These are phyloP conservation scores for Hydropsyche betteni DNA, from an alignment of 2,888 invertebrate species.

Conservation along the genomic window DNA sequence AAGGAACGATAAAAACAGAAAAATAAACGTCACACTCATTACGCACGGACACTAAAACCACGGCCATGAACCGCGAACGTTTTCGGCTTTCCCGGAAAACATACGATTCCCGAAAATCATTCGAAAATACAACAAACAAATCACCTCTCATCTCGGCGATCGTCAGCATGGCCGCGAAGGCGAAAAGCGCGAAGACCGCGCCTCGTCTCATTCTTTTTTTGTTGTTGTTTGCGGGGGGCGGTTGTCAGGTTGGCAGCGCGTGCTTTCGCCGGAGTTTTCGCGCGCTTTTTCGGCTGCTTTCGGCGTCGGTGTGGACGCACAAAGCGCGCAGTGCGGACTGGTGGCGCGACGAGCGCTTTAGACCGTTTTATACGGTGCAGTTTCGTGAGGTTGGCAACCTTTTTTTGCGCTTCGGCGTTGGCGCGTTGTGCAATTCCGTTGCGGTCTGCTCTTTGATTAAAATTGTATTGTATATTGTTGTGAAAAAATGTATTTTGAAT, in stretches of 20 bases:
- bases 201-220: background rate
- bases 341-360: background rate
- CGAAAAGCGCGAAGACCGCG: background rate
- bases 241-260: background rate
- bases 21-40: too few relatives aligned
- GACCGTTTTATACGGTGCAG: slow-evolving; percentile 6
- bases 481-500: background rate
- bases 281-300: background rate
- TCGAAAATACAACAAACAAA: background rate
- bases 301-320: background rate
- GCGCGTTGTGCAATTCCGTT: background rate
- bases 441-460: background rate
- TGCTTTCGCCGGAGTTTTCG: background rate
- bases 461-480: background rate
- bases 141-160: slow-evolving; percentile 29
- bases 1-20: too few relatives aligned
- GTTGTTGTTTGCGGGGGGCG: background rate
- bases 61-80: too few relatives aligned
- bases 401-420: background rate
- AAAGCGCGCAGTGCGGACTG: background rate
- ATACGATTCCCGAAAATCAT: too few relatives aligned
- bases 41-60: too few relatives aligned
- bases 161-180: slow-evolving; percentile 14
- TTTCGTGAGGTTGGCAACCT: slow-evolving; percentile 1
- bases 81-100: too few relatives aligned